Evolutionary conservation across 2,113 vertebrate species (phyloP).

Genomic region (Pachyramphus minor): DNA sequence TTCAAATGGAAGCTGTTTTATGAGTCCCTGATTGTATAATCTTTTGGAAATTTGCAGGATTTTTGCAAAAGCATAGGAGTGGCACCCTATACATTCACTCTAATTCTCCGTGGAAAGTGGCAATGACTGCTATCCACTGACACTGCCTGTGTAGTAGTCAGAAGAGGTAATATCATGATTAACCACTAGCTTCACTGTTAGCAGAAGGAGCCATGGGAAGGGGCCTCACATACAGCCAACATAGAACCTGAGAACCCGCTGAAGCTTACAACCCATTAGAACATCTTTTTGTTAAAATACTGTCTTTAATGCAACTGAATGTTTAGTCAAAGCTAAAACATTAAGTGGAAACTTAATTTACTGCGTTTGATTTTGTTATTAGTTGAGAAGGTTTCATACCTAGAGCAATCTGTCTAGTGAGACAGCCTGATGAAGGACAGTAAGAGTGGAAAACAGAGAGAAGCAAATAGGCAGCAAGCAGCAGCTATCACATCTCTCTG

Average conservation of each 20-base stretch:
- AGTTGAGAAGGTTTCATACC: not conserved
- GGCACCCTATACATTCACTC: not conserved
- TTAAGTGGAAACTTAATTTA: not conserved
- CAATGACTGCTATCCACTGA: not conserved
- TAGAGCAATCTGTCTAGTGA: not conserved
- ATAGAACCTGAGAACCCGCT: not conserved
- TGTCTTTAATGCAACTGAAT: not conserved
- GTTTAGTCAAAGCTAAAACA: not conserved
- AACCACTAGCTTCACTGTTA: not conserved
- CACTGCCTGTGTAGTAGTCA: not conserved
- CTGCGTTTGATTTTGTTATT: not conserved
- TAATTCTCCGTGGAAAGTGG: not conserved
- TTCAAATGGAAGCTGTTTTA: not conserved
- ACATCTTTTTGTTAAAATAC: not conserved
- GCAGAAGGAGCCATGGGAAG: not conserved
- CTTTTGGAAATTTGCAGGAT: not conserved
- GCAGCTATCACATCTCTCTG: not conserved
- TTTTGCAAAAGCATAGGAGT: not conserved
- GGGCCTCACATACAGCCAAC: not conserved
- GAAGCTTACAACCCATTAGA: not conserved
- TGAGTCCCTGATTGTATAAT: not conserved
- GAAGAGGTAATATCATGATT: not conserved
- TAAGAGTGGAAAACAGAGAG: not conserved
- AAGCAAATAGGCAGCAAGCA: fast-evolving
- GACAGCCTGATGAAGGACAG: not conserved